A percentile compares a stretch with the other conserved stretches of the same genome.
phyloP scores from a whole-genome alignment of 2,113 vertebrate genomes.

The Anguilla japonica region DNA sequence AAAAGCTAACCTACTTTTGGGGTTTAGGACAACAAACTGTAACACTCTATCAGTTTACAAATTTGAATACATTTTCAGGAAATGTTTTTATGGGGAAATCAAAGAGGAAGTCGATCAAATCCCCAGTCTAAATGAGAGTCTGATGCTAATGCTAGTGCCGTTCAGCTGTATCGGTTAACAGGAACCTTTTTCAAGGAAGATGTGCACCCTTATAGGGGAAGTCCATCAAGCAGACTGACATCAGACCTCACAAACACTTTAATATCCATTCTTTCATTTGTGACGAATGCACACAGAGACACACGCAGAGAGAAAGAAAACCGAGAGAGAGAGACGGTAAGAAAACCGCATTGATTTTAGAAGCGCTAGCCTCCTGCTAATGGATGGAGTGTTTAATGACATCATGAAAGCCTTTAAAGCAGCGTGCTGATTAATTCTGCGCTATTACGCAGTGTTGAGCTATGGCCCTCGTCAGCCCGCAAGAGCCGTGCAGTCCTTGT shows the following conservation, averaged over 20 bases:
- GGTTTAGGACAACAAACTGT: too few relatives aligned
- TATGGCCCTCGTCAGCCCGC: constrained; percentile 6
- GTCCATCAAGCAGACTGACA: not conserved
- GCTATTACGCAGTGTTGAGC: constrained; percentile 21
- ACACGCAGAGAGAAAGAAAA: too few relatives aligned
- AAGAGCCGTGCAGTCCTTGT: not conserved
- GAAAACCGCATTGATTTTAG: constrained; percentile 39
- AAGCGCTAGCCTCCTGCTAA: constrained; percentile 42
- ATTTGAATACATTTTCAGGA: not conserved
- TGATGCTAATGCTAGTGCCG: not conserved
- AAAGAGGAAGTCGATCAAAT: not conserved
- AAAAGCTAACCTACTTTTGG: too few relatives aligned
- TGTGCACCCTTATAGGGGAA: not conserved
- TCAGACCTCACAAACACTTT: not conserved
- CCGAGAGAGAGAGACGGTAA: not conserved
- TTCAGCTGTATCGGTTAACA: not conserved
- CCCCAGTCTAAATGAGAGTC: not conserved
- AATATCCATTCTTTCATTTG: too few relatives aligned
- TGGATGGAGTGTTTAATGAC: constrained; percentile 48
- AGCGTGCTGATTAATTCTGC: constrained; percentile 32
- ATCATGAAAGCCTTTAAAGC: constrained; percentile 47
- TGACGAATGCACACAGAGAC: too few relatives aligned
- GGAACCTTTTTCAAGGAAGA: not conserved
- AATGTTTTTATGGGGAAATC: not conserved
- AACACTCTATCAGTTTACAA: too few relatives aligned